Evolutionary conservation across 2,888 invertebrate genomes (phyloP), one percentile per base, ranked within the genome.

Genomic region (Dasypolia templi): DNA sequence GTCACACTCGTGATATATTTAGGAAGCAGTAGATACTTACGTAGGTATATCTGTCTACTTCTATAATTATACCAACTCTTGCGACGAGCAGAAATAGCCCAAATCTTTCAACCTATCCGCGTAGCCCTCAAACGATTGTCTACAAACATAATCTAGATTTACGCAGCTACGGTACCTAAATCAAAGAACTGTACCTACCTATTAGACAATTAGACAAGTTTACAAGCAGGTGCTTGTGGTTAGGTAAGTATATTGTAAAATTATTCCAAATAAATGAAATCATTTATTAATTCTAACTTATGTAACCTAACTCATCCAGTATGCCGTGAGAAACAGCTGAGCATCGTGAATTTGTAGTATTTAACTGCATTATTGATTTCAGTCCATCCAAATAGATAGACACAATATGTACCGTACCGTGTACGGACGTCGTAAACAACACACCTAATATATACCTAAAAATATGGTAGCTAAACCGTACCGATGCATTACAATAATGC

Each of bases 1-100:
- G 92, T 89, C 89, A 89, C 83, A 85, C 77, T 85, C 90, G 90
- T 90, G 89, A 88, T 90, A 90, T 88, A 90, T 89, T 90, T 89
- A 87, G 87, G 90, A 92, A 89, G 88, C 90, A 86, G 89, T 91
- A 83, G 74, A 74, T 83, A 91, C 87, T 86, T 90, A 89, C 88
- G 88, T 90, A 84, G 77, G 71, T 87, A 89, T 92, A 83, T 91
- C 89, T 91, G 91, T 92, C 91, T 92, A 90, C 89, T 89, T 91
- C 88, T 92, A 93, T 91, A 93, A 91, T 91, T 91, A 92, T 91
- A 92, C 90, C 89, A 88, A 88, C 88, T 90, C 92, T 89, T 90
- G 91, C 91, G 91, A 90, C 90, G 90, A 75, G 83, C 89, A 87
- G 87, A 92, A 93, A 92, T 93, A 93, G 88, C 87, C 79, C 85